A percentile compares a stretch with the other conserved stretches of the same genome.
Evolutionary conservation across 2,797 vertebrate species (phyloP).

Genomic region (Antrozous pallidus): DNA sequence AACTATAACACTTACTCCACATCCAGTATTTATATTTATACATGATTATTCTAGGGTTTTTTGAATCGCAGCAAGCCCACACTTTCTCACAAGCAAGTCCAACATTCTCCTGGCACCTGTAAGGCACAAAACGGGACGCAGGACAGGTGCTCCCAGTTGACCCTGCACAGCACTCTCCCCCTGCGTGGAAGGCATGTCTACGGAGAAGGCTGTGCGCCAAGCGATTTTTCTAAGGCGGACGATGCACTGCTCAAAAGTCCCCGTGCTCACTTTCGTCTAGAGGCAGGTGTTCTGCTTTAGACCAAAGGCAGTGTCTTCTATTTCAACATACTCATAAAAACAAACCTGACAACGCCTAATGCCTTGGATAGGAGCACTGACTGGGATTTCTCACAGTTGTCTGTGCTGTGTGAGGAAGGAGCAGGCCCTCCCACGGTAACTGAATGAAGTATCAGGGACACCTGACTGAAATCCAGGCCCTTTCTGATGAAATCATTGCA

Average conservation of each 20-base stretch:
- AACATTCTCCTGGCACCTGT: constrained; percentile 70
- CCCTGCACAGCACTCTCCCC: neutral
- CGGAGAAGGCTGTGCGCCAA: constrained; percentile 51
- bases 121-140: constrained; percentile 54
- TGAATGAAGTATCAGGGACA: neutral
- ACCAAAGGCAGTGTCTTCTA: constrained; percentile 48
- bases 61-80: constrained; percentile 44
- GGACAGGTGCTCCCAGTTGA: constrained; percentile 58
- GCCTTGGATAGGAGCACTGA: neutral
- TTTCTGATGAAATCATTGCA: neutral
- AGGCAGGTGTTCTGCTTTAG: constrained; percentile 44
- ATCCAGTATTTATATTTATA: constrained; percentile 53
- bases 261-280: constrained; percentile 35
- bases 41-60: constrained; percentile 18
- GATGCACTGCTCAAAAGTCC: constrained; percentile 34
- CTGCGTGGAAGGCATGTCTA: constrained; percentile 57
- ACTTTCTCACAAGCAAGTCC: constrained; percentile 68
- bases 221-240: constrained; percentile 58
- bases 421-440: neutral
- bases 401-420: fast-evolving
- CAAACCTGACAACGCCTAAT: neutral
- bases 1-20: constrained; percentile 17
- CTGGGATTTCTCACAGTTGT: neutral
- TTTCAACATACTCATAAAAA: constrained; percentile 58
- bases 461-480: neutral